A percentile compares a stretch with the other conserved stretches of the same genome.
phyloP scores from a whole-genome alignment of 92 coral and sea anemone genomes.

The Meandrina meandrites region DNA sequence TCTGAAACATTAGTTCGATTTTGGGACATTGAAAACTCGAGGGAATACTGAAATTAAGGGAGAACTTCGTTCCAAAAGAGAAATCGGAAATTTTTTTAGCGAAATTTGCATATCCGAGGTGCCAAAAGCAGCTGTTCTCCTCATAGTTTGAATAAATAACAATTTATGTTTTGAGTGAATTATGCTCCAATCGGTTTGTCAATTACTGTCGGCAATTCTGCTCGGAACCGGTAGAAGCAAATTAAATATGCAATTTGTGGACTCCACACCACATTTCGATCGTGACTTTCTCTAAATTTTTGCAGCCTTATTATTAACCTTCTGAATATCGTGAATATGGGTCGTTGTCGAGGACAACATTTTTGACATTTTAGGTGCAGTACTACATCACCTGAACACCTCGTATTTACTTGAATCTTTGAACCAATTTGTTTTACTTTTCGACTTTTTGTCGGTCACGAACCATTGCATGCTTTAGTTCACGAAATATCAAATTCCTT shows the following conservation, averaged over 20 bases:
- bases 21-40: background rate
- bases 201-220: background rate
- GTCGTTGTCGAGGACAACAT: background rate
- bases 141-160: background rate
- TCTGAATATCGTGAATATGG: no score
- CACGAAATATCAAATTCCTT: background rate
- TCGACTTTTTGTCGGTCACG: background rate
- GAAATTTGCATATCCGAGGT: slow-evolving; percentile 25
- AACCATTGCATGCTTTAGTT: background rate
- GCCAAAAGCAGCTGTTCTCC: slow-evolving; percentile 20
- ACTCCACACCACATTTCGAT: no score
- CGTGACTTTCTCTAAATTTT: background rate
- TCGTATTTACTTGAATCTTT: background rate
- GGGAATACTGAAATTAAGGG: background rate
- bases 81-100: no score
- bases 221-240: background rate
- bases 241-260: background rate
- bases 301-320: background rate
- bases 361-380: background rate
- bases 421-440: background rate
- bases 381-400: background rate
- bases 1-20: background rate
- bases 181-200: no score
- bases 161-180: no score
- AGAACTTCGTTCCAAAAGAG: slow-evolving; percentile 20